A percentile compares a stretch with the other conserved stretches of the same genome.
phyloP scores from a whole-genome alignment of 2,888 invertebrate genomes.

The Meloe dianella region DNA sequence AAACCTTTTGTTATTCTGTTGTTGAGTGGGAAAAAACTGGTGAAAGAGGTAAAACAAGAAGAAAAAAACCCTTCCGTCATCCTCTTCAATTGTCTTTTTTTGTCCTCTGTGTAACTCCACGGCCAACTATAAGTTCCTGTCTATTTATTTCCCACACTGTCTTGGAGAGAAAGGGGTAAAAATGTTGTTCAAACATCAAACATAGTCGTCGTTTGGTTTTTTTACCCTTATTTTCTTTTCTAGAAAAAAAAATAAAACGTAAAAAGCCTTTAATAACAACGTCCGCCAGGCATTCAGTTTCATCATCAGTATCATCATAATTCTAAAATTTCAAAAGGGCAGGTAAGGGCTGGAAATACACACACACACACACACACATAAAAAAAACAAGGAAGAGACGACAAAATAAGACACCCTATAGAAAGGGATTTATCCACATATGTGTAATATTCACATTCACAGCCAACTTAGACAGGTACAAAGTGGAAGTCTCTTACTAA shows the following conservation, averaged over 20 bases:
- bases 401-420: not conserved
- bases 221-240: not conserved
- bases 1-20: not conserved
- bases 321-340: slow-evolving; percentile 33
- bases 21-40: not conserved
- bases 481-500: not conserved
- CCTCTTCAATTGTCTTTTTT: not conserved
- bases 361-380: not conserved
- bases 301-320: slow-evolving; percentile 21
- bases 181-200: not conserved
- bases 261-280: slow-evolving; percentile 33
- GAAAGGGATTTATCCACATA: slow-evolving; percentile 1
- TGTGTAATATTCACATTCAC: slow-evolving; percentile 7
- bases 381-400: slow-evolving; percentile 2
- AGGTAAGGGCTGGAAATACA: not conserved
- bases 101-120: not conserved
- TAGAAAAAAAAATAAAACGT: not conserved
- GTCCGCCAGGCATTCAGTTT: slow-evolving; percentile 34
- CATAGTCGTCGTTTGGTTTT: not conserved
- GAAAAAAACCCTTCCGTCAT: slow-evolving; percentile 3
- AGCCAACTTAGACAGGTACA: slow-evolving; percentile 8
- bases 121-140: not conserved
- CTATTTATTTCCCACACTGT: slow-evolving; percentile 3
- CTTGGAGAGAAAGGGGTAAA: not conserved
- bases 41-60: not conserved